Conservation (phyloP, 1,140 invertebrate species). For the Meloidogyne hapla region DNA sequence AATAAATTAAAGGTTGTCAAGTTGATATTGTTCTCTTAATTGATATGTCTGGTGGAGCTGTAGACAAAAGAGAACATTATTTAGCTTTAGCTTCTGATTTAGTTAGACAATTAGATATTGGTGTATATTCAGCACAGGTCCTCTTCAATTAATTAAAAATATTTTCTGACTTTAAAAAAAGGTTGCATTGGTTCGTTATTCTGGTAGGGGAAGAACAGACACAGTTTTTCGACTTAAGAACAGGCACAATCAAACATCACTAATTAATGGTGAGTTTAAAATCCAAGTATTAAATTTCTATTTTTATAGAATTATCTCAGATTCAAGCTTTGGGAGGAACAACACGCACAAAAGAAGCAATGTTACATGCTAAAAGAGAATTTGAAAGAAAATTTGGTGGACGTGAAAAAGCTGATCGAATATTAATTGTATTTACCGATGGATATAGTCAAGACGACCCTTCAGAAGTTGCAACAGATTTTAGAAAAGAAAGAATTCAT, state of each 20-base stretch:
- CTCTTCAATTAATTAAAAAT: not conserved
- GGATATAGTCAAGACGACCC: constrained; percentile 41
- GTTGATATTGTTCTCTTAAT: constrained; percentile 37
- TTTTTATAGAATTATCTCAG: constrained; percentile 19
- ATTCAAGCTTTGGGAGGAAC: constrained; percentile 32
- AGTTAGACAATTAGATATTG: constrained; percentile 24
- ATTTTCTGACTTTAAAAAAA: not conserved
- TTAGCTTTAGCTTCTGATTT: constrained; percentile 33
- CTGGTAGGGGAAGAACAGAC: constrained; percentile 28
- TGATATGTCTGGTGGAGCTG: constrained; percentile 29
- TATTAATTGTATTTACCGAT: constrained; percentile 35
- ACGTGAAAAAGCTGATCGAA: constrained; percentile 19
- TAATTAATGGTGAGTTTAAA: constrained; percentile 27
- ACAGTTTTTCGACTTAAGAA: constrained; percentile 38
- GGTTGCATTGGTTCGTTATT: constrained; percentile 38
- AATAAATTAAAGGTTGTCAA: constrained; percentile 31
- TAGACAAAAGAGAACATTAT: constrained; percentile 37
- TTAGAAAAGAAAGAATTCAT: constrained; percentile 33
- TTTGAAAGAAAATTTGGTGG: constrained; percentile 39
- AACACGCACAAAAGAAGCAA: constrained; percentile 32
- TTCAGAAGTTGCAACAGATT: constrained; percentile 26
- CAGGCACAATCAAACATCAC: constrained; percentile 27
- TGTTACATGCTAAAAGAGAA: constrained; percentile 25
- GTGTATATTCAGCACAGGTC: constrained; percentile 32
- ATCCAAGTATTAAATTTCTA: not conserved